Evolutionary conservation across 1,140 invertebrate species (phyloP), one percentile per base, ranked within the genome.

Genomic region (Proales similis): DNA sequence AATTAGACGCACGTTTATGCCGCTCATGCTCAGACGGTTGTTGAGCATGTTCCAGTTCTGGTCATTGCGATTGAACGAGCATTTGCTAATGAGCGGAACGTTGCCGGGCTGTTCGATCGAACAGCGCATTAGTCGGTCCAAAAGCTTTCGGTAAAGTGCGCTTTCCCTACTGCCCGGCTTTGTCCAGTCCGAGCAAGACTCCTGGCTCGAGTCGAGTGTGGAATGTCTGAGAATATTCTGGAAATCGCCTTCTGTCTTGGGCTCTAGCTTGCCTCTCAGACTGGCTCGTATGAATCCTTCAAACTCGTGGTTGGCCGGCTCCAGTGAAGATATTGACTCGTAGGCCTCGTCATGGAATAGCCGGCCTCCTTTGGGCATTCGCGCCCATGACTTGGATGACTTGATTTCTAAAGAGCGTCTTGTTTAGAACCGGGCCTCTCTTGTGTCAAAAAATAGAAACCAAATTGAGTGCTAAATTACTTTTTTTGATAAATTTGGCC

Each of bases 351-450:
- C 51, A 19, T 57, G 51, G 29, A 57, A 57, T 17, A 57, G 11
- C 45, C 30, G 27, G 2, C 22, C 20, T 11, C 27, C 45, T 39
- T 57, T 57, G 39, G 51, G 51, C 20, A 57, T 27, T 5, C 45
- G 39, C 17, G 45, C 51, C 51, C 51, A 57, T 26, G 51, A 57
- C 24, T 57, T 57, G 29, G 51, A 42, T 1, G 51, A 57, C 11
- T 27, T 17, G n/a, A 57, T 57, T 39, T 57, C 51, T 57, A 36
- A 36, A 36, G 14, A 9, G 14, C 9, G 14, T 36, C 14, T 36
- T 14, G 14, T 9, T 36, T 36, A 36, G 14, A 36, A 36, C n/a
- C n/a, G n/a, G n/a, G n/a, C n/a, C n/a, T n/a, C n/a, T n/a, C n/a
- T n/a, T n/a, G n/a, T n/a, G n/a, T n/a, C n/a, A n/a, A n/a, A n/a